Conservation (phyloP, 2,113 vertebrate species). For the Xenopus borealis region DNA sequence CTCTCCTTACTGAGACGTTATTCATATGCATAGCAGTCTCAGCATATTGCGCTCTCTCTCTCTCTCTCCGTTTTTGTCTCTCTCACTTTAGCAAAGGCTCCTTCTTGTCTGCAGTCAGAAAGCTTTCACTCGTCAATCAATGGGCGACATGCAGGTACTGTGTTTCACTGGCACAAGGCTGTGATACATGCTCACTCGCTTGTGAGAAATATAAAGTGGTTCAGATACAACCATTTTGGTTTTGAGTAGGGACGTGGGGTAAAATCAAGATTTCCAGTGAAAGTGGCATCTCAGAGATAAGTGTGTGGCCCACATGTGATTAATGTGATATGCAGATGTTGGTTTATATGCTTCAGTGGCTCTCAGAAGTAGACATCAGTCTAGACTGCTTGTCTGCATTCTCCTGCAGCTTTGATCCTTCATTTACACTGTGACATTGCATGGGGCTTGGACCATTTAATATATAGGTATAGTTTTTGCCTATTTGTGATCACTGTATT, state of each 20-base stretch:
- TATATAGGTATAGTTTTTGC: too few relatives aligned
- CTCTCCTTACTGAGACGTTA: slow-evolving; percentile 15
- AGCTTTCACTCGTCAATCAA: slow-evolving; percentile 28
- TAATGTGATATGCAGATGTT: slow-evolving; percentile 74
- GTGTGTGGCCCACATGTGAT: slow-evolving; percentile 64
- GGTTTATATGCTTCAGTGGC: slow-evolving; percentile 68
- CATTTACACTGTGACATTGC: slow-evolving; percentile 70
- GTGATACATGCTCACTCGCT: background rate
- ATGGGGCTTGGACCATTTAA: slow-evolving; percentile 52
- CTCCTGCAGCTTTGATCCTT: slow-evolving; percentile 73
- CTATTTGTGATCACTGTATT: too few relatives aligned
- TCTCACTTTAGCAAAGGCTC: slow-evolving; percentile 21
- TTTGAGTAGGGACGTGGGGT: background rate
- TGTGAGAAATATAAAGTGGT: background rate
- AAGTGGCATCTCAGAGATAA: slow-evolving; percentile 53
- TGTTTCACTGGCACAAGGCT: background rate
- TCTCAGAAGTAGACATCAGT: slow-evolving; percentile 63
- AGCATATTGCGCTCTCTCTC: background rate
- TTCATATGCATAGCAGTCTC: slow-evolving; percentile 16
- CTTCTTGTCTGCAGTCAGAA: slow-evolving; percentile 30
- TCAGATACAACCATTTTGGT: background rate
- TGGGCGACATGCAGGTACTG: slow-evolving; percentile 18
- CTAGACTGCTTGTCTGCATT: slow-evolving; percentile 75
- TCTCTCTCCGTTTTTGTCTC: background rate
- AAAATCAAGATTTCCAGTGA: slow-evolving; percentile 51